phyloP scores from a whole-genome alignment of 2,888 invertebrate species.

The Meteorus colon region DNA sequence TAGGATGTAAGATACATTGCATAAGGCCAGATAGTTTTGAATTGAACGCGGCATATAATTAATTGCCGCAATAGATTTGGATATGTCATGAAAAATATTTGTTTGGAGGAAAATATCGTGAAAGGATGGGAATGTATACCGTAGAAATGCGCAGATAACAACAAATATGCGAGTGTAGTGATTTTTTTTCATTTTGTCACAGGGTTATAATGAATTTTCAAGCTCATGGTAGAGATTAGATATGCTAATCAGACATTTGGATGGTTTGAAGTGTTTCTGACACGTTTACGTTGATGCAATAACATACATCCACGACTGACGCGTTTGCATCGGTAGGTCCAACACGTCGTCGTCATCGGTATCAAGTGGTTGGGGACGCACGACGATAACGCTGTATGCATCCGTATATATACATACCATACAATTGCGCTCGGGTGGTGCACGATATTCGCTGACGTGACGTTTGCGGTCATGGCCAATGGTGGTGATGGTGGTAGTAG shows the following conservation, averaged over 20 bases:
- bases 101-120: too few relatives aligned
- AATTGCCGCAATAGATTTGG: background rate
- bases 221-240: background rate
- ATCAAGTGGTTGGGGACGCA: constrained; percentile 38
- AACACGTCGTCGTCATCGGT: constrained; percentile 44
- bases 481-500: background rate
- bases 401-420: constrained; percentile 13
- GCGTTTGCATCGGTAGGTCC: constrained; percentile 30
- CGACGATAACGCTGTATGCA: constrained; percentile 32
- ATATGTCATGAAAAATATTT: background rate
- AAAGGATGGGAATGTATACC: too few relatives aligned
- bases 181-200: background rate
- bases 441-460: constrained; percentile 54
- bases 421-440: constrained; percentile 39
- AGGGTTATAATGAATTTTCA: background rate
- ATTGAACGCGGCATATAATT: background rate
- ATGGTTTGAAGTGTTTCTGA: constrained; percentile 1
- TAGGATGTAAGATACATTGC: constrained; percentile 7
- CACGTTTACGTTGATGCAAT: constrained; percentile 21
- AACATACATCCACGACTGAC: constrained; percentile 36
- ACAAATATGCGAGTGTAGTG: background rate
- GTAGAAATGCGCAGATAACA: too few relatives aligned
- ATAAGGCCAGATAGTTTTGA: background rate
- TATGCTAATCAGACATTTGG: background rate
- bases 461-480: constrained; percentile 48